Percentiles rank a stretch among this genome's conserved stretches.
phyloP scores from a whole-genome alignment of 2,888 invertebrate species.

The Caenorhabditis panamensis region DNA sequence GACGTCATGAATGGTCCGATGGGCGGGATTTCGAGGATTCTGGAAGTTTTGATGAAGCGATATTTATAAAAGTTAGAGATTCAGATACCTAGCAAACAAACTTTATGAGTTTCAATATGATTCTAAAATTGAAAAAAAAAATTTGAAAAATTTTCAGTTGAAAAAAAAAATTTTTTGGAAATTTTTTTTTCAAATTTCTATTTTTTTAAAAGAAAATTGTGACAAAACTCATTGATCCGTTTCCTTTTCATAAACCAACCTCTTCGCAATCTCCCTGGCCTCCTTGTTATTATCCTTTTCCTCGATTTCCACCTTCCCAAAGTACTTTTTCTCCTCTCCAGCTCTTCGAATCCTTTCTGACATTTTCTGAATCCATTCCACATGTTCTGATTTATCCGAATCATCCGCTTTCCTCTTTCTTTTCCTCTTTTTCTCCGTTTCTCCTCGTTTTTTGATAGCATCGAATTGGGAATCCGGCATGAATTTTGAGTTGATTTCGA shows the following conservation, averaged over 20 bases:
- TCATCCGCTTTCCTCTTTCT: constrained; percentile 14
- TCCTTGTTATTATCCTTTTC: constrained; percentile 60
- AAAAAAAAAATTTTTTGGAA: no score
- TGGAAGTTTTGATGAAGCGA: no score
- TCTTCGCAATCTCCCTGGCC: constrained; percentile 51
- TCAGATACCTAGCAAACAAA: no score
- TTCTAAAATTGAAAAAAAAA: no score
- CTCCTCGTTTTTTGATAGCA: constrained; percentile 54
- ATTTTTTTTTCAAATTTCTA: no score
- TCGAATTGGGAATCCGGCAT: constrained; percentile 69
- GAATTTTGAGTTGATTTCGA: constrained; percentile 67
- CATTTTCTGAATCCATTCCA: constrained; percentile 10
- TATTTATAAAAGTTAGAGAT: no score
- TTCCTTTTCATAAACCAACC: no score
- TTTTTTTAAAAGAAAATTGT: no score
- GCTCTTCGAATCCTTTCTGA: constrained; percentile 4
- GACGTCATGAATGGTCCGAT: not conserved
- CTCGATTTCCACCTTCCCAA: not conserved
- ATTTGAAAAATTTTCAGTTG: no score
- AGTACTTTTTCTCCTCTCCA: constrained; percentile 10
- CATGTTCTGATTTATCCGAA: not conserved
- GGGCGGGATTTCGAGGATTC: no score
- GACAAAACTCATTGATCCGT: no score
- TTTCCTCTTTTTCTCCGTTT: constrained; percentile 1
- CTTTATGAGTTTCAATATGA: no score